Conservation (phyloP, 2,888 invertebrate species). For the Eurois occulta region DNA sequence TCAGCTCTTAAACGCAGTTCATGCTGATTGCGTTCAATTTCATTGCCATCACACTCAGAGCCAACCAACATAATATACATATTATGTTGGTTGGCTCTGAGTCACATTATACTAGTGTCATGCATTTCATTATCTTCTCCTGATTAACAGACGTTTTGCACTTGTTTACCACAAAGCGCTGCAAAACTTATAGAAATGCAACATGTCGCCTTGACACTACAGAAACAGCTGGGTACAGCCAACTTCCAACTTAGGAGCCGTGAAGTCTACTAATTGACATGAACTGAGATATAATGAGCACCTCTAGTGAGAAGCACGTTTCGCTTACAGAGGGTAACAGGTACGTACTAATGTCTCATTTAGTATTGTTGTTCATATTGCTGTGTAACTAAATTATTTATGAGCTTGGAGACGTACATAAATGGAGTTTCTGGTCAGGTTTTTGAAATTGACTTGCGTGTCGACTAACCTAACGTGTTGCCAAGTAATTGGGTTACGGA, state of each 20-base stretch:
- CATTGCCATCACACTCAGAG: neutral
- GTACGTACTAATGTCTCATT: slow-evolving; percentile 7
- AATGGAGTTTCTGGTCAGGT: neutral
- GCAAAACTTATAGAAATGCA: neutral
- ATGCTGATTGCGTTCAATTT: neutral
- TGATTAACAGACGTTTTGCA: neutral
- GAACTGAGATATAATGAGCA: slow-evolving; percentile 27
- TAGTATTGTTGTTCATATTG: slow-evolving; percentile 13
- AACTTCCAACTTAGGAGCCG: slow-evolving; percentile 3
- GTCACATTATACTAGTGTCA: neutral
- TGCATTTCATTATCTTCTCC: neutral
- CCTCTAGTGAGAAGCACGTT: slow-evolving; percentile 31
- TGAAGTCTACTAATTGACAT: slow-evolving; percentile 24
- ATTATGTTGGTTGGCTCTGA: too few species aligned
- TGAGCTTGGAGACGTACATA: too few species aligned
- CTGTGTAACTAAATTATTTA: slow-evolving; percentile 1
- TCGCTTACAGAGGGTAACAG: slow-evolving; percentile 7
- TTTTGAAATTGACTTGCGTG: neutral
- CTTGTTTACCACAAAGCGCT: neutral
- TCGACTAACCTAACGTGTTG: neutral
- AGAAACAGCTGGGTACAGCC: neutral
- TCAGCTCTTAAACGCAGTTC: neutral
- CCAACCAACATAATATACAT: too few species aligned
- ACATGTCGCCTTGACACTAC: neutral
- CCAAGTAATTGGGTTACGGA: neutral